Evolutionary conservation across 2,113 vertebrate species (phyloP).

Genomic region (Platycercus adscitus): DNA sequence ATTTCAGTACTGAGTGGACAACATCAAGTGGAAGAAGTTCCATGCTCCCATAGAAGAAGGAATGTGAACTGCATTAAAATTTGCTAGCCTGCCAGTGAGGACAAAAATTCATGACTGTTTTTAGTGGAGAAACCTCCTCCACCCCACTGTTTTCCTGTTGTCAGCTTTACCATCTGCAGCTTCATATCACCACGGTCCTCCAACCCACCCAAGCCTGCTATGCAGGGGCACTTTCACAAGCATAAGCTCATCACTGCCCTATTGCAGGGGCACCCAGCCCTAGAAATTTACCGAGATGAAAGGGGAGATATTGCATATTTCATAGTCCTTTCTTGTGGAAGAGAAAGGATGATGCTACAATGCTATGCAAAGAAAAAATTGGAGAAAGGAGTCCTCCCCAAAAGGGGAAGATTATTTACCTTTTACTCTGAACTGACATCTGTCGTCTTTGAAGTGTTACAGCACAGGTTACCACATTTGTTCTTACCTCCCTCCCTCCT

Average conservation of each 20-base stretch:
- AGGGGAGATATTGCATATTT: not conserved
- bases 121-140: not conserved
- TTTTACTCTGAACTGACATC: not conserved
- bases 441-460: not conserved
- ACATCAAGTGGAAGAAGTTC: not conserved
- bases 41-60: not conserved
- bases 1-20: not conserved
- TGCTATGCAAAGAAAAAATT: not conserved
- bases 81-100: not conserved
- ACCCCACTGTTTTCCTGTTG: not conserved
- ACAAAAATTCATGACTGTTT: not conserved
- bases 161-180: not conserved
- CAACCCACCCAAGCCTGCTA: not conserved
- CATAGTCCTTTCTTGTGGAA: not conserved
- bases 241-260: accelerated
- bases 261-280: not conserved
- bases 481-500: not conserved
- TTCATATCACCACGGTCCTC: not conserved
- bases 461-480: not conserved
- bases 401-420: not conserved
- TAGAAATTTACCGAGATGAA: not conserved
- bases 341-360: not conserved
- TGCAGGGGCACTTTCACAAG: not conserved
- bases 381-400: not conserved
- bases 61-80: not conserved